Percentiles rank a stretch among this genome's conserved stretches.
Evolutionary conservation across 2,113 vertebrate species (phyloP).

Genomic region (Psophia crepitans): DNA sequence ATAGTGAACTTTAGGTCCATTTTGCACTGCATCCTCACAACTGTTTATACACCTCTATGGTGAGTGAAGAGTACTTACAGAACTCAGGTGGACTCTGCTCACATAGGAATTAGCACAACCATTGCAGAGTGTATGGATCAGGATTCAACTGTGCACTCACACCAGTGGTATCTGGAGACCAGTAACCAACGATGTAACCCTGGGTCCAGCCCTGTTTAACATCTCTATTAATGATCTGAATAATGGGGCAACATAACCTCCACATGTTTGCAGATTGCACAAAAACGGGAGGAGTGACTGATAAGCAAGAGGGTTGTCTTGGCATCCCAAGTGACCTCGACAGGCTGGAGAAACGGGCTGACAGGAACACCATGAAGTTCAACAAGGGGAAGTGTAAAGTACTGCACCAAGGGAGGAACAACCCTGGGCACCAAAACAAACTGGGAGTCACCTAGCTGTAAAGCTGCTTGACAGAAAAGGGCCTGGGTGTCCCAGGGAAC

Average conservation of each 20-base stretch:
- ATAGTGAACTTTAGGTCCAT: background rate
- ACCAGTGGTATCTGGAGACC: background rate
- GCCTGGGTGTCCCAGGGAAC: no score
- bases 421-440: background rate
- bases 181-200: background rate
- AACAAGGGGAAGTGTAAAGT: background rate
- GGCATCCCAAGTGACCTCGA: background rate
- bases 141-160: background rate
- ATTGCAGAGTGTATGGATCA: background rate
- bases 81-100: background rate
- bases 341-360: background rate
- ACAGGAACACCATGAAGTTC: background rate
- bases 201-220: background rate
- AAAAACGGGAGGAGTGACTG: background rate
- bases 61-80: background rate
- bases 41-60: background rate
- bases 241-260: background rate
- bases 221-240: background rate
- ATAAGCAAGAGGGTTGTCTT: accelerated
- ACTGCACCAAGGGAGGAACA: background rate
- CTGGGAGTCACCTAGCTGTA: background rate
- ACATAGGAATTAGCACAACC: background rate
- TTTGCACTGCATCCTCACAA: background rate
- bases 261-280: background rate
- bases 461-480: background rate